These are phyloP conservation scores for Zaprionus tsacasi DNA, from an alignment of 1,140 invertebrate species.

Conservation along the genomic window DNA sequence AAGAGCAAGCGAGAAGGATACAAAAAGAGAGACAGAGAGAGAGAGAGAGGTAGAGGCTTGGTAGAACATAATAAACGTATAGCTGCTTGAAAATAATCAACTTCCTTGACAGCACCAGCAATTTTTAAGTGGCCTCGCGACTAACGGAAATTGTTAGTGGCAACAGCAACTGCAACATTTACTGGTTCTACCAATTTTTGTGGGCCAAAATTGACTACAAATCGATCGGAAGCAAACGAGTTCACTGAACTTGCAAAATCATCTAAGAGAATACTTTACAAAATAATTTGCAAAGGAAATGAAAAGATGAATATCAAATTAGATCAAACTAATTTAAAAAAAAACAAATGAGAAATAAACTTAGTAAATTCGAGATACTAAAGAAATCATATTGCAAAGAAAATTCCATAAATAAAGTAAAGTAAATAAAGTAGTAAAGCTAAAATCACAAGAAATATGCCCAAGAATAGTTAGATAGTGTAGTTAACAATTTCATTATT, in stretches of 20 bases:
- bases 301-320: not conserved
- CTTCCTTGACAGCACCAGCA: slow-evolving; percentile 38
- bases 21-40: not conserved
- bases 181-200: slow-evolving; percentile 27
- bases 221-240: not conserved
- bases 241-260: slow-evolving; percentile 18
- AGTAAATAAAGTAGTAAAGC: too few species aligned
- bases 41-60: slow-evolving; percentile 12
- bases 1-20: not conserved
- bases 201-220: slow-evolving; percentile 6
- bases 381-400: not conserved
- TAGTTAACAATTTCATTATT: too few species aligned
- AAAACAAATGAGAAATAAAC: not conserved
- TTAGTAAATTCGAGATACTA: not conserved
- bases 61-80: slow-evolving; percentile 37
- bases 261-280: not conserved
- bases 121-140: slow-evolving; percentile 31
- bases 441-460: not conserved
- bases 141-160: slow-evolving; percentile 44
- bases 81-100: slow-evolving; percentile 34
- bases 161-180: slow-evolving; percentile 15
- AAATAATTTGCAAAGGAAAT: not conserved
- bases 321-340: not conserved
- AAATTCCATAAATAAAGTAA: not conserved
- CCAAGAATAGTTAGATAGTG: too few species aligned